These are phyloP conservation scores for Diadema setosum DNA, from an alignment of 35 echinoderm and acorn worm genomes.

Conservation along the genomic window DNA sequence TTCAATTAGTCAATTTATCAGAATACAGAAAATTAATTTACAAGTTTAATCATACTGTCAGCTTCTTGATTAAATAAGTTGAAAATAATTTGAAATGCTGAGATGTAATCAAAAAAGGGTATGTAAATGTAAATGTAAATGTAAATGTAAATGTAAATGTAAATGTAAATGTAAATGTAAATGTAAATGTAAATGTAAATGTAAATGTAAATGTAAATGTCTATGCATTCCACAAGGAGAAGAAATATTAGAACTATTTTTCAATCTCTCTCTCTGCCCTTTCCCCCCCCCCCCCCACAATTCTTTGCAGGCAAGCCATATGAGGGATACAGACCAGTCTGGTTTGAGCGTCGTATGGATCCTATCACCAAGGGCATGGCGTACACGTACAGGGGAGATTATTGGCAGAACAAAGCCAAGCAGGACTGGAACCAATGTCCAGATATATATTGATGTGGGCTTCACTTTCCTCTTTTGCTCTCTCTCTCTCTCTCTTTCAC, in stretches of 20 bases:
- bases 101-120: no score
- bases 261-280: background rate
- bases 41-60: no score
- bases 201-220: background rate
- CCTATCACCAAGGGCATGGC: conserved; percentile 78
- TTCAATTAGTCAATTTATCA: no score
- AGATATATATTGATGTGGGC: conserved; percentile 74
- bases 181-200: no score
- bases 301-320: conserved; percentile 46
- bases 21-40: no score
- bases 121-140: no score
- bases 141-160: no score
- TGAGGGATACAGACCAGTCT: conserved; percentile 83
- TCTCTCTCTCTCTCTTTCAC: background rate
- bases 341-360: conserved; percentile 94
- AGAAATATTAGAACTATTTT: background rate
- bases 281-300: background rate
- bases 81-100: no score
- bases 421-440: conserved; percentile 82
- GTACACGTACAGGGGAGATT: conserved; percentile 63
- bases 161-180: no score
- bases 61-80: no score
- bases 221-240: background rate
- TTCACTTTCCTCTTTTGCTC: background rate
- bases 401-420: conserved; percentile 72